phyloP scores from a whole-genome alignment of 2,888 invertebrate genomes.

The Cataglyphis altisquamis region DNA sequence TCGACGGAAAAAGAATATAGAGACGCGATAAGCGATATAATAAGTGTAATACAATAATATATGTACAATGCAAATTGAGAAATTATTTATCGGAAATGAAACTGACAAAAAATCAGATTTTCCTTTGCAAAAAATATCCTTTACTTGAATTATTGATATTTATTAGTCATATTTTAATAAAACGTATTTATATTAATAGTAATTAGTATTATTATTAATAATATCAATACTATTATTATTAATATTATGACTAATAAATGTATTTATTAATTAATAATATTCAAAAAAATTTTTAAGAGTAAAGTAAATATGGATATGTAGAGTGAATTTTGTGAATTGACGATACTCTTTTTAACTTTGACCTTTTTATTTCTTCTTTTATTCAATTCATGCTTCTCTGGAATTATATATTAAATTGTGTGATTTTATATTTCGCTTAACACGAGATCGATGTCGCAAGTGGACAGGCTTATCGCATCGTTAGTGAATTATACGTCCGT shows the following conservation, averaged over 20 bases:
- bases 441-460: conserved; percentile 37
- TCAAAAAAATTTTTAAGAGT: neutral
- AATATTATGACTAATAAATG: too few species aligned
- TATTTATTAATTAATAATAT: conserved; percentile 2
- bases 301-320: neutral
- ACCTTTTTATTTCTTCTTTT: neutral
- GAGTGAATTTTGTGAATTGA: conserved; percentile 3
- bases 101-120: neutral
- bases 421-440: conserved; percentile 30
- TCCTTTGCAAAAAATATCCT: neutral
- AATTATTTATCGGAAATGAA: neutral
- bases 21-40: neutral
- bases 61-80: conserved; percentile 11
- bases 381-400: neutral
- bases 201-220: neutral
- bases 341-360: neutral
- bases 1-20: neutral
- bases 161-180: neutral
- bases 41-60: conserved; percentile 2
- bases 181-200: neutral
- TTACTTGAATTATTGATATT: neutral
- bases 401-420: neutral
- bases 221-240: neutral
- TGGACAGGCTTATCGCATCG: conserved; percentile 49
- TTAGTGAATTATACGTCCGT: conserved; percentile 53